Evolutionary conservation across 2,797 vertebrate species (phyloP).

Genomic region (Lerista edwardsae): DNA sequence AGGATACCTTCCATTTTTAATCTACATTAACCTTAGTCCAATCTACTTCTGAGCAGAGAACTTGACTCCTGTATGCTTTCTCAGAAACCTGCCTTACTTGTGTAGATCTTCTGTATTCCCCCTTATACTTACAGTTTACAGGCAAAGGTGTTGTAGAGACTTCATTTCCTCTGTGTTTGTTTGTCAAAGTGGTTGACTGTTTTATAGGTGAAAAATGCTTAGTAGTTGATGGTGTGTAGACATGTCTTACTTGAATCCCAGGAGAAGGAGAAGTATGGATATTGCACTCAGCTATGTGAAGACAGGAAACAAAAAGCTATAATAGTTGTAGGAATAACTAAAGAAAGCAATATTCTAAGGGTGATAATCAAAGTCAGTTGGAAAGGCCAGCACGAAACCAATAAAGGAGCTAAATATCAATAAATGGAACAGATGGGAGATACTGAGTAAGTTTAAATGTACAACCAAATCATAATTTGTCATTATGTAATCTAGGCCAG

Average conservation of each 20-base stretch:
- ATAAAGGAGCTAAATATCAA: background rate
- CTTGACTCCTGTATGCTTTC: too few species aligned
- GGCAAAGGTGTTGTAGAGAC: conserved; percentile 95
- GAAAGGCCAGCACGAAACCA: background rate
- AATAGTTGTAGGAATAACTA: conserved; percentile 31
- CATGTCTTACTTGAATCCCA: conserved; percentile 96
- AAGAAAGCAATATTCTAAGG: conserved; percentile 26
- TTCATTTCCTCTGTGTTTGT: conserved; percentile 97
- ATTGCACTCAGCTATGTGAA: conserved; percentile 90
- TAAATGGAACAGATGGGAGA: background rate
- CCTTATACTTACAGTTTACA: conserved; percentile 88
- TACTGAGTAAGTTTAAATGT: background rate
- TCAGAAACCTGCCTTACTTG: too few species aligned
- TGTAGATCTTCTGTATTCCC: too few species aligned
- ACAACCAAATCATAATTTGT: background rate
- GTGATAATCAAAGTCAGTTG: background rate
- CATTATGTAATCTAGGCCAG: too few species aligned
- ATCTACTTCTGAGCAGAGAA: too few species aligned
- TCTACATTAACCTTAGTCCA: too few species aligned
- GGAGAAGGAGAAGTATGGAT: conserved; percentile 97
- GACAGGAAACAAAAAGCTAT: conserved; percentile 57
- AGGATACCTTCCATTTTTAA: too few species aligned
- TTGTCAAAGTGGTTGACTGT: conserved; percentile 96
- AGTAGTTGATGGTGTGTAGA: conserved; percentile 97
- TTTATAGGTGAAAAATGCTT: conserved; percentile 99